Evolutionary conservation across 1,140 invertebrate genomes (phyloP), one percentile per base, ranked within the genome.

Genomic region (Zophobas morio): DNA sequence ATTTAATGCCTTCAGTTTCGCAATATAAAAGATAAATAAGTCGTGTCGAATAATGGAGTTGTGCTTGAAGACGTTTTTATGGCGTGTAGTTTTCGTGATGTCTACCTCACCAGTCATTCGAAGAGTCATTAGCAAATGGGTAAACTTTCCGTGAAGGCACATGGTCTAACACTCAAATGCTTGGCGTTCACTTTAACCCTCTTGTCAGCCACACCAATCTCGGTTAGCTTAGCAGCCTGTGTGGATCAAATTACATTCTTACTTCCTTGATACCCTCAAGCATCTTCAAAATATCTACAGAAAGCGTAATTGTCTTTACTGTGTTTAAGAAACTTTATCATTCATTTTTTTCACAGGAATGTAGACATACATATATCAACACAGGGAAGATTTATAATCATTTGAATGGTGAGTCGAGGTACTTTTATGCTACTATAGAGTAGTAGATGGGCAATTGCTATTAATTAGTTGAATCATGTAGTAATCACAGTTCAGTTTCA

Each of bases 201-300:
- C 56, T 60, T 60, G 56, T 60, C 56, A 60, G 56, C 56, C 56
- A 60, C 56, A 60, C 56, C 56, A 60, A 60, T 60, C 56, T 60
- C 56, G 56, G 56, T 36, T 60, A 60, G 56, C 34, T 60, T 60
- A 60, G 56, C 56, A 36, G 56, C 5, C 56, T 60, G 35, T 60
- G 56, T 36, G 56, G 56, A 60, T 60, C 56, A 36, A 60, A 60
- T 60, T 60, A 60, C 56, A 57, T 57, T 60, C 56, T 37, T 60
- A 1, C 36, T 60, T 60, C 54, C 2, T 34, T 56, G 53, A 8
- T 33, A 32, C 53, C n/a, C 20, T 57, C 54, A n/a, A 57, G 53
- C 53, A 20, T 56, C 53, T 33, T 2, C 53, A 33, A 56, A 46
- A 46, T 8, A 46, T 46, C 42, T 20, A 20, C 20, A 20, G 20